Evolutionary conservation across 2,113 vertebrate species (phyloP).

Genomic region (Gallinago paraguaiae): DNA sequence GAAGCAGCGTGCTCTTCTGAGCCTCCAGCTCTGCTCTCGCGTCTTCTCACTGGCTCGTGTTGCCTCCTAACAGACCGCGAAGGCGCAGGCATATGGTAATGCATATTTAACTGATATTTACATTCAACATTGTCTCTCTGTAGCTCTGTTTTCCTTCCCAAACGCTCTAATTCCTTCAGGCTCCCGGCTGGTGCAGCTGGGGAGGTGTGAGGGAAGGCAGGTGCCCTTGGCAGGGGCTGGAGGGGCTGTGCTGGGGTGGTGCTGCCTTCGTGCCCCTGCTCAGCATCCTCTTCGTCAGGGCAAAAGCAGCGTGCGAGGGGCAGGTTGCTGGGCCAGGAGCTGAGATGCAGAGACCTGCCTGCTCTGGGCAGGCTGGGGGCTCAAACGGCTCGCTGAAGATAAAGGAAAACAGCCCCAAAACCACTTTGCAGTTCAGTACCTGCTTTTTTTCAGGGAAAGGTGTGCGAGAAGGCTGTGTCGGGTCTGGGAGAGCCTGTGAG

Average conservation of each 20-base stretch:
- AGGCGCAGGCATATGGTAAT: conserved; percentile 74
- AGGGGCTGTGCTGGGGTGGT: neutral
- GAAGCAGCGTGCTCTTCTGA: neutral
- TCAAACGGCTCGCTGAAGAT: neutral
- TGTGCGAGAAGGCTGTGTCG: accelerated
- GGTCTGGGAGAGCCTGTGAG: neutral
- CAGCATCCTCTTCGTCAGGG: accelerated
- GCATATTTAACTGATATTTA: conserved; percentile 79
- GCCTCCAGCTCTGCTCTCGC: conserved; percentile 45
- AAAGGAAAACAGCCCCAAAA: too few relatives aligned
- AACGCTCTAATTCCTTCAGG: conserved; percentile 38
- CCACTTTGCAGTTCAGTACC: accelerated
- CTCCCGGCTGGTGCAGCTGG: conserved; percentile 13
- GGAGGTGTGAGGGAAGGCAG: neutral
- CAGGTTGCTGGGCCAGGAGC: neutral
- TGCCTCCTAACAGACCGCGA: conserved; percentile 42
- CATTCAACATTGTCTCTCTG: conserved; percentile 72
- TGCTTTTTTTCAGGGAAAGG: neutral
- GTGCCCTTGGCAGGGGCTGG: neutral
- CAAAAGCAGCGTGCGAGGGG: accelerated
- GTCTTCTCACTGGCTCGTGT: conserved; percentile 20
- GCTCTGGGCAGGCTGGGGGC: neutral
- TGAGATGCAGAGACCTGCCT: neutral
- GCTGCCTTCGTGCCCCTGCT: neutral
- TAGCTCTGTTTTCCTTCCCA: conserved; percentile 67